phyloP scores from a whole-genome alignment of 2,888 invertebrate genomes.

The Serripes groenlandicus region DNA sequence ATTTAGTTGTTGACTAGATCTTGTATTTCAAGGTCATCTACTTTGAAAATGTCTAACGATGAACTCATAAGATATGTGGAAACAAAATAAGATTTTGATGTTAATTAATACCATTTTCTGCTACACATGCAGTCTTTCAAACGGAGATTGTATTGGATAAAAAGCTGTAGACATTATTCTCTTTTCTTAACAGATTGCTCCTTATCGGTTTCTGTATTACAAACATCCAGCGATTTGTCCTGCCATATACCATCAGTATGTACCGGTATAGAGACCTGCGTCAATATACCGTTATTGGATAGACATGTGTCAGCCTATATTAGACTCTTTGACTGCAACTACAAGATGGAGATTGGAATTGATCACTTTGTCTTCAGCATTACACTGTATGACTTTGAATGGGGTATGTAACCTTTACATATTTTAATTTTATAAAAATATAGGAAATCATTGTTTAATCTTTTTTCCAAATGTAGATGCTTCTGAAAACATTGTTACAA shows the following conservation, averaged over 20 bases:
- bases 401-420: conserved; percentile 49
- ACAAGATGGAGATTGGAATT: conserved; percentile 43
- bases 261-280: conserved; percentile 56
- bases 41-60: too few species aligned
- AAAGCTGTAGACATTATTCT: neutral
- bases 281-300: conserved; percentile 39
- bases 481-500: too few species aligned
- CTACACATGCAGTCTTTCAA: too few species aligned
- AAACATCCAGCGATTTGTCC: conserved; percentile 36
- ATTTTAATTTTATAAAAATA: too few species aligned
- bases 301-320: conserved; percentile 38
- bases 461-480: too few species aligned
- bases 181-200: conserved; percentile 37
- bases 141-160: too few species aligned
- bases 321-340: conserved; percentile 29
- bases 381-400: conserved; percentile 35
- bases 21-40: too few species aligned
- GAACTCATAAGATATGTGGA: too few species aligned
- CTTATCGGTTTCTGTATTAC: conserved; percentile 9
- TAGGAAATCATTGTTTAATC: too few species aligned
- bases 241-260: conserved; percentile 59
- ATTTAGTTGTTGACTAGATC: too few species aligned
- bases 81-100: too few species aligned
- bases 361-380: conserved; percentile 43
- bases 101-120: too few species aligned